Base-by-base conservation (phyloP, 2,888 invertebrate genomes). In the Thereva unica region DNA sequence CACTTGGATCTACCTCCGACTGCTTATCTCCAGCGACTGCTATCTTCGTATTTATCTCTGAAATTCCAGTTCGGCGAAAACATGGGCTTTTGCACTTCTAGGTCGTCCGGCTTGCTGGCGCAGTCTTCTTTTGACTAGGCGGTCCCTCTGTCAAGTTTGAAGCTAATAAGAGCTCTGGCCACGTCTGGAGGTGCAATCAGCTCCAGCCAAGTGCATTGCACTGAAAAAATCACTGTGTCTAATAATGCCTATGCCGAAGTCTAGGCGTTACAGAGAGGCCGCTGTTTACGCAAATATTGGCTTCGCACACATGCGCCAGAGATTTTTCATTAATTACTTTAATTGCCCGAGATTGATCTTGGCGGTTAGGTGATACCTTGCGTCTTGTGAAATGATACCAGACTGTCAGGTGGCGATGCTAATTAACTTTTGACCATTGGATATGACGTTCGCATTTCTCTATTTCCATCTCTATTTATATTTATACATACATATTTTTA, bases 271-370 rank as follows among this genome's bases (percentile, higher is more conserved):
- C 23, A 23, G 23, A 9, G 44, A 9, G 44, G 44, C 9, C 7
- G 35, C 44, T 64, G 35, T 38, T 53, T 53, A 64, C 45, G 45
- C 44, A 64, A 64, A 64, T 64, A 53, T 64, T 64, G 53, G 45
- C 40, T 47, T 40, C n/a, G n/a, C 12, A n/a, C 47, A 55, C 37
- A 23, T 23, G 23, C 23, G 23, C 23, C 23, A 55, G 47, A 64
- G 49, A 64, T 64, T 55, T 66, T 52, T 49, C 49, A 64, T 64
- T 68, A 68, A 68, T 68, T 67, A 68, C 47, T 45, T 67, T 69
- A 69, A 67, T 69, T 69, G 61, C 41, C 5, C 45, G 35, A 45
- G 54, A 61, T 57, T 50, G 61, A 67, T 45, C 23, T 23, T 64
- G 54, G 54, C 45, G 47, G 54, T 42, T 64, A 45, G 54, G 45